Evolutionary conservation across 1,140 invertebrate genomes (phyloP).

Genomic region (Psilanteris sp.): DNA sequence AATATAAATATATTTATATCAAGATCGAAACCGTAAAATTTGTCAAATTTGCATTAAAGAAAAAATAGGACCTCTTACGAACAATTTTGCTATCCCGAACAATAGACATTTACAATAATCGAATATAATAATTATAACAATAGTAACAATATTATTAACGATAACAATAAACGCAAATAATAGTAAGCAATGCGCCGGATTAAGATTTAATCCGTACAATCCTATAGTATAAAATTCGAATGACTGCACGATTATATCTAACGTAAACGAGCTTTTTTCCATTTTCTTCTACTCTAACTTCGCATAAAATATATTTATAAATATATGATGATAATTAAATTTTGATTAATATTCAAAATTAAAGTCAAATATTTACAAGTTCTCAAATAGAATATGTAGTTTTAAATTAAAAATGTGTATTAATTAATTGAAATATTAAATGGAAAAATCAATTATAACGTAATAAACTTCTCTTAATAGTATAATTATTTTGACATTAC

Average conservation of each 20-base stretch:
- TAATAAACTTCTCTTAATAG: too few relatives aligned
- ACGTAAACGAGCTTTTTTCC: constrained; percentile 58
- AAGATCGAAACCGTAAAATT: background rate
- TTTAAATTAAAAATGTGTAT: too few relatives aligned
- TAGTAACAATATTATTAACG: constrained; percentile 47
- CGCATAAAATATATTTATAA: constrained; percentile 36
- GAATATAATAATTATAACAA: constrained; percentile 38
- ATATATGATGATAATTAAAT: constrained; percentile 7
- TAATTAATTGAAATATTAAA: too few relatives aligned
- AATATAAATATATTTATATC: constrained; percentile 14
- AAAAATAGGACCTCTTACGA: constrained; percentile 1
- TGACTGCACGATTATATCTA: constrained; percentile 15
- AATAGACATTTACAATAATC: constrained; percentile 16
- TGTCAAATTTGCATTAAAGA: background rate
- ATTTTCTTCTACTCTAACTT: constrained; percentile 43
- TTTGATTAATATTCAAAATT: too few relatives aligned
- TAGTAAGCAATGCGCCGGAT: constrained; percentile 37
- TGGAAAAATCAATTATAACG: too few relatives aligned
- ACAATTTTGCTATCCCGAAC: constrained; percentile 9
- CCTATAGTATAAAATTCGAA: constrained; percentile 34
- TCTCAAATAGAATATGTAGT: too few relatives aligned
- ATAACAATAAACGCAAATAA: constrained; percentile 37
- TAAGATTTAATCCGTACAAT: constrained; percentile 27
- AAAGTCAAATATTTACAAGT: too few relatives aligned
- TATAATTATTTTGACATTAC: too few relatives aligned